phyloP scores from a whole-genome alignment of 1,140 invertebrate genomes.

The Aculops lycopersici region DNA sequence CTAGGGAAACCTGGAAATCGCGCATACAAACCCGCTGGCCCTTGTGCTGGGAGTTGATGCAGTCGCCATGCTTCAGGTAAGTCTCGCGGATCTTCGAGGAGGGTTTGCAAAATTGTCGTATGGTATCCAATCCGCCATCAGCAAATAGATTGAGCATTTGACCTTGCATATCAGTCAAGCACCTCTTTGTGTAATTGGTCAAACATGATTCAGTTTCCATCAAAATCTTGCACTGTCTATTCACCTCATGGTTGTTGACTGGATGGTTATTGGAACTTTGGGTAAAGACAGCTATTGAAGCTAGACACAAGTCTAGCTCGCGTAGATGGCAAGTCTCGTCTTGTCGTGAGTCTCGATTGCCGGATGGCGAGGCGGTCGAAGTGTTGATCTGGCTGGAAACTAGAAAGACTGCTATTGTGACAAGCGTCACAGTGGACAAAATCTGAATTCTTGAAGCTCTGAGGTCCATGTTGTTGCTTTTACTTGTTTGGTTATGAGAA shows the following conservation, averaged over 20 bases:
- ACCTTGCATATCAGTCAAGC: not conserved
- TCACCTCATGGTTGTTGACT: not conserved
- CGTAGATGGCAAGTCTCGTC: not conserved
- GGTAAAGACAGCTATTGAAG: not conserved
- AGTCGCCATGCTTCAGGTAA: not conserved
- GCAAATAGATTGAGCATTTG: not conserved
- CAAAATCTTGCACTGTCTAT: not conserved
- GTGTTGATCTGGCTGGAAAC: too few species aligned
- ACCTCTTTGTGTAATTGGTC: constrained; percentile 1
- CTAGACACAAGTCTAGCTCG: not conserved
- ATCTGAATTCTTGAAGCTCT: too few species aligned
- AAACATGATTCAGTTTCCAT: not conserved
- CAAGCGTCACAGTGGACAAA: too few species aligned
- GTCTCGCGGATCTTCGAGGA: not conserved
- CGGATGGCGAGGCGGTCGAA: too few species aligned
- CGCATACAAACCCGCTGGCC: not conserved
- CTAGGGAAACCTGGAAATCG: constrained; percentile 1
- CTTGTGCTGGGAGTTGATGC: not conserved
- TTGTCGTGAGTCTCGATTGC: too few species aligned
- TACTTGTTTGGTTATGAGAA: too few species aligned
- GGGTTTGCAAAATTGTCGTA: not conserved
- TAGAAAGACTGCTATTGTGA: too few species aligned
- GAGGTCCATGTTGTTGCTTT: too few species aligned
- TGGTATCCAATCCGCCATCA: not conserved
- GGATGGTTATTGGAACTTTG: not conserved